Conservation (phyloP, 1,140 invertebrate genomes). For the Anadara kagoshimensis region DNA sequence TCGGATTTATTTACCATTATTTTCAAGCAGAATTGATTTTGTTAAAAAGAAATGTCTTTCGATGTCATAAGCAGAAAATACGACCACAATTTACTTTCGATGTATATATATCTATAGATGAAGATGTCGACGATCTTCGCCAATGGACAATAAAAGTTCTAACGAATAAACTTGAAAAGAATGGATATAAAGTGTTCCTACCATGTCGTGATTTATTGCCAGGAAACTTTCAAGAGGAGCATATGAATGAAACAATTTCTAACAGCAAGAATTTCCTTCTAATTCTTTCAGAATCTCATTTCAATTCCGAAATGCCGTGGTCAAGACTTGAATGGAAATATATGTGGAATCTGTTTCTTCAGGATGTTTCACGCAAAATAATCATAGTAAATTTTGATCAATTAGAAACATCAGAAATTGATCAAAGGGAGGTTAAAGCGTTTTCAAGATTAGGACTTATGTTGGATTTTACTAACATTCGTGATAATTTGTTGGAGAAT, state of each 20-base stretch:
- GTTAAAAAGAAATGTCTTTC: slow-evolving; percentile 1
- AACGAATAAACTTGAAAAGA: not conserved
- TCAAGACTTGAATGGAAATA: too few relatives aligned
- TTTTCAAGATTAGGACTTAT: too few relatives aligned
- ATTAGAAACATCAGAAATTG: too few relatives aligned
- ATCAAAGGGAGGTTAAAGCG: too few relatives aligned
- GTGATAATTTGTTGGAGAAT: not conserved
- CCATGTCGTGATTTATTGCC: not conserved
- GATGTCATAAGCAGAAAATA: not conserved
- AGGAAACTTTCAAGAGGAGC: slow-evolving; percentile 5
- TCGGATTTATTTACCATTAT: not conserved
- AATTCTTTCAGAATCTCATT: not conserved
- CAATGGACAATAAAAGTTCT: not conserved
- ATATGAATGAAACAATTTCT: not conserved
- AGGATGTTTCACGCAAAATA: too few relatives aligned
- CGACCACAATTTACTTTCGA: not conserved
- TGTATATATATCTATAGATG: slow-evolving; percentile 1
- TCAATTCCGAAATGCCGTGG: too few relatives aligned
- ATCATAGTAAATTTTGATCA: too few relatives aligned
- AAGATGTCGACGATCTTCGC: not conserved
- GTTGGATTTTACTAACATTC: not conserved
- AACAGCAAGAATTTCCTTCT: not conserved
- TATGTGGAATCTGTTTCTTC: too few relatives aligned
- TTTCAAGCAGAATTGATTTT: slow-evolving; percentile 15
- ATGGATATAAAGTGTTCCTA: not conserved